Evolutionary conservation across 2,888 invertebrate genomes (phyloP), one percentile per base, ranked within the genome.

Genomic region (Callinectes sapidus): DNA sequence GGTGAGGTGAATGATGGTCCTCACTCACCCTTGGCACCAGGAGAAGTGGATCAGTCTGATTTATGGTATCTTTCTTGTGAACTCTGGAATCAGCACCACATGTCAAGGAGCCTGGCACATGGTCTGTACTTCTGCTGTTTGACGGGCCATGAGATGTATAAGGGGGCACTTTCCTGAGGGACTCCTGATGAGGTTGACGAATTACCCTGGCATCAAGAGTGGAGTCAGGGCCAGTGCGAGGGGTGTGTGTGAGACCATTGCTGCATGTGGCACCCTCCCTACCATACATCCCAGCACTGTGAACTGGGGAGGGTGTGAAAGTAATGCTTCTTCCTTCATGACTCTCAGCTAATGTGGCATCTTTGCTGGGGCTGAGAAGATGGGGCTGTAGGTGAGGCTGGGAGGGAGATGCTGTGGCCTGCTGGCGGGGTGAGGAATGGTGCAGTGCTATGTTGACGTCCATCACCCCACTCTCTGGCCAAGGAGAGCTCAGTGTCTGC

Each of bases 1-100:
- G 81, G 16, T 23, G 81, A 81, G 81, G 35, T 28, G 71, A 77
- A 14, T 39, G n/a, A 10, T 54, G 61, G n/a, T 35, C 86, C 42
- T 89, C 92, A 48, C 16, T 86, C 28, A 77, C n/a, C 35, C 42
- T 48, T 28, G 91, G 87, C 39, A 71, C 39, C 8, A 77, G 81
- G 32, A 91, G 81, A 16, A 88, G n/a, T 39, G 81, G 42, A 39
- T 89, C 89, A 48, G 87, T 86, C 42, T 92, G 92, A 42, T n/a
- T 92, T 23, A 89, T 85, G 32, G 32, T 35, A 55, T 92, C 91
- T 39, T 85, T 92, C 35, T n/a, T 55, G 32, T 54, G 81, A 13
- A 18, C 55, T 54, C 32, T 89, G 10, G 85, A 85, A 85, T 92
- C 77, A 13, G 18, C 23, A 32, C 13, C 28, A 8, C n/a, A 35